phyloP scores from a whole-genome alignment of 30 jellyfish, hydroid and myxozoan genomes.

The Turritopsis dohrnii region DNA sequence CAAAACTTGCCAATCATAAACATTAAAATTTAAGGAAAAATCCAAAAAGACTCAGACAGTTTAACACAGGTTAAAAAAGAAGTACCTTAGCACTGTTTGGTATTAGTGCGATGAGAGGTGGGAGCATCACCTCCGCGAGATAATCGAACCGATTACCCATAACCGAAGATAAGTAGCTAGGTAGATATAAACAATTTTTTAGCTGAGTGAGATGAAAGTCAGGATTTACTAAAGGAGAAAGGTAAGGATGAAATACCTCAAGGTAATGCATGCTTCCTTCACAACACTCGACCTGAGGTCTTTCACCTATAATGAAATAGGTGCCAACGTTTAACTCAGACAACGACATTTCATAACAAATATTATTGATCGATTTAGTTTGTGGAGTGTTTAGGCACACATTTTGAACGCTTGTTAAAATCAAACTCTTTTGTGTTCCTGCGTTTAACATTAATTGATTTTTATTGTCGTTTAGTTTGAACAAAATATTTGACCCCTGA shows the following conservation, averaged over 20 bases:
- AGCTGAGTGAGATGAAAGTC: not conserved
- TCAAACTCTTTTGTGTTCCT: too few relatives aligned
- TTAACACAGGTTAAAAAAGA: too few relatives aligned
- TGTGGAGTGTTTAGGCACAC: too few relatives aligned
- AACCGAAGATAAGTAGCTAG: slow-evolving; percentile 67
- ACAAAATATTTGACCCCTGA: too few relatives aligned
- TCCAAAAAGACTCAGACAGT: not conserved
- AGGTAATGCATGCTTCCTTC: slow-evolving; percentile 65
- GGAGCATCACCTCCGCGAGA: slow-evolving; percentile 72
- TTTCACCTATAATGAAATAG: slow-evolving; percentile 48
- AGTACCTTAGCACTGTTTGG: slow-evolving; percentile 90
- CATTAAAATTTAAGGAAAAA: not conserved
- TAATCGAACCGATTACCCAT: slow-evolving; percentile 64
- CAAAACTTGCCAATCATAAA: too few relatives aligned
- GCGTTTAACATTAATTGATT: too few relatives aligned
- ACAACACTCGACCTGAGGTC: slow-evolving; percentile 76
- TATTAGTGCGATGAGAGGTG: slow-evolving; percentile 54
- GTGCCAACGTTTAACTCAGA: not conserved
- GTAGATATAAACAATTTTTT: not conserved
- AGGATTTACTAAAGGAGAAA: not conserved
- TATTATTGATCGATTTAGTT: too few relatives aligned
- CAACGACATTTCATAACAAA: too few relatives aligned
- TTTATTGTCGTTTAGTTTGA: too few relatives aligned
- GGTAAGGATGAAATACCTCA: slow-evolving; percentile 50
- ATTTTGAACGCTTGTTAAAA: too few relatives aligned